Evolutionary conservation across 2,888 invertebrate genomes (phyloP).

Genomic region (Drosophila nr. fundita): DNA sequence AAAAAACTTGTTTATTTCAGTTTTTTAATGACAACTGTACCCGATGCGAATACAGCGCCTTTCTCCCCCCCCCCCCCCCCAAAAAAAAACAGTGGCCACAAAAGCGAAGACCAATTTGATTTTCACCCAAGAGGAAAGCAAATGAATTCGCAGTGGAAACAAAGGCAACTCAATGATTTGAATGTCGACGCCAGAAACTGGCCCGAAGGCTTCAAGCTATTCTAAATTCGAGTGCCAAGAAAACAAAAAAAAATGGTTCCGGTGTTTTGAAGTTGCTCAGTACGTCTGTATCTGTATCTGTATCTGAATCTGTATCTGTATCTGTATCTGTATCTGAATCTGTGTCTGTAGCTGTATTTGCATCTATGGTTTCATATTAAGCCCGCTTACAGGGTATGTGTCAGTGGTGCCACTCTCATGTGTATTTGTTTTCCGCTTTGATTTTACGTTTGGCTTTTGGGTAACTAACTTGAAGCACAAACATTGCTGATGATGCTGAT

Average conservation of each 20-base stretch:
- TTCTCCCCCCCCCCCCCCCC: background rate
- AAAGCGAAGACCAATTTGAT: conserved; percentile 46
- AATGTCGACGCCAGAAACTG: conserved; percentile 27
- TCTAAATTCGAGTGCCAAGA: conserved; percentile 1
- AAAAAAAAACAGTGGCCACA: conserved; percentile 19
- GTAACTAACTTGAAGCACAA: conserved; percentile 68
- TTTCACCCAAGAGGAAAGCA: conserved; percentile 28
- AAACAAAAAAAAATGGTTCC: background rate
- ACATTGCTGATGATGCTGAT: conserved; percentile 79
- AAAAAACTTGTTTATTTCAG: background rate
- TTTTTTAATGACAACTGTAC: conserved; percentile 32
- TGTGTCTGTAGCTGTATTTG: background rate
- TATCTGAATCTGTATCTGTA: background rate
- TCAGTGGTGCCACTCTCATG: background rate
- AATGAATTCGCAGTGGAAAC: conserved; percentile 53
- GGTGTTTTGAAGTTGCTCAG: background rate
- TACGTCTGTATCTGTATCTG: background rate
- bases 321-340: background rate
- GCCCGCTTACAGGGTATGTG: background rate
- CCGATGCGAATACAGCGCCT: conserved; percentile 31
- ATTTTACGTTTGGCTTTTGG: conserved; percentile 18
- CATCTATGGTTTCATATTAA: background rate
- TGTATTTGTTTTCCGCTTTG: conserved; percentile 1
- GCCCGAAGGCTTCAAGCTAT: conserved; percentile 14
- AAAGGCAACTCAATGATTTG: conserved; percentile 34